These are phyloP conservation scores for Leucoma salicis DNA, from an alignment of 2,888 invertebrate species.

Conservation along the genomic window DNA sequence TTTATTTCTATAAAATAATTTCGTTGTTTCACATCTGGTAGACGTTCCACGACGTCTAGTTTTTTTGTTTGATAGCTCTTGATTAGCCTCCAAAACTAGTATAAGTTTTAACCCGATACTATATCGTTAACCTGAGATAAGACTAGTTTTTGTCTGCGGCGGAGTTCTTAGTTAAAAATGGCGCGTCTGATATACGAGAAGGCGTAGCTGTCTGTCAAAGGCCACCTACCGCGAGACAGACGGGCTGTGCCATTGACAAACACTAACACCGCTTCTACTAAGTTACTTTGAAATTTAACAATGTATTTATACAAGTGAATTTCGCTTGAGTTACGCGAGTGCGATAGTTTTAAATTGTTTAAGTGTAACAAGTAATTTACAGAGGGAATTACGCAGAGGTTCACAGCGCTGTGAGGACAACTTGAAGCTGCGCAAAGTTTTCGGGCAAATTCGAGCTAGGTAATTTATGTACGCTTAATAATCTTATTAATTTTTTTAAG, in stretches of 20 bases:
- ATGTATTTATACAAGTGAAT: rapidly evolving
- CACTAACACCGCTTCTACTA: too few relatives aligned
- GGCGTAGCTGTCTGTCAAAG: conserved; percentile 74
- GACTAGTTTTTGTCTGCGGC: too few relatives aligned
- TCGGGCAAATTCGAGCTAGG: neutral
- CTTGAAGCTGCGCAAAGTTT: conserved; percentile 5
- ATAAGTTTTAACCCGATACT: too few relatives aligned
- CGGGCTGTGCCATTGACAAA: conserved; percentile 59
- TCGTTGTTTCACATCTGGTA: too few relatives aligned
- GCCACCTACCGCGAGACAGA: conserved; percentile 70
- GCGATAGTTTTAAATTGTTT: conserved; percentile 16
- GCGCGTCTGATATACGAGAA: conserved; percentile 46
- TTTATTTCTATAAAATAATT: too few relatives aligned
- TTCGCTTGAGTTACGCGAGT: neutral
- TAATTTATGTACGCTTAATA: too few relatives aligned
- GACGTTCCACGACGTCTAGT: too few relatives aligned
- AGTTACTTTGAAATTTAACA: neutral
- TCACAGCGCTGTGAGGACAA: conserved; percentile 2
- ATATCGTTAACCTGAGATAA: too few relatives aligned
- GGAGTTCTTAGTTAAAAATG: conserved; percentile 61
- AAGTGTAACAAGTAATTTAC: conserved; percentile 57
- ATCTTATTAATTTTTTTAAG: too few relatives aligned
- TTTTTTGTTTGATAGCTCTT: too few relatives aligned
- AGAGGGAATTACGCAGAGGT: conserved; percentile 31
- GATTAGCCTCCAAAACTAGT: too few relatives aligned